These are phyloP conservation scores for Dicyrtoma fusca DNA, from an alignment of 2,888 invertebrate species.

Conservation along the genomic window DNA sequence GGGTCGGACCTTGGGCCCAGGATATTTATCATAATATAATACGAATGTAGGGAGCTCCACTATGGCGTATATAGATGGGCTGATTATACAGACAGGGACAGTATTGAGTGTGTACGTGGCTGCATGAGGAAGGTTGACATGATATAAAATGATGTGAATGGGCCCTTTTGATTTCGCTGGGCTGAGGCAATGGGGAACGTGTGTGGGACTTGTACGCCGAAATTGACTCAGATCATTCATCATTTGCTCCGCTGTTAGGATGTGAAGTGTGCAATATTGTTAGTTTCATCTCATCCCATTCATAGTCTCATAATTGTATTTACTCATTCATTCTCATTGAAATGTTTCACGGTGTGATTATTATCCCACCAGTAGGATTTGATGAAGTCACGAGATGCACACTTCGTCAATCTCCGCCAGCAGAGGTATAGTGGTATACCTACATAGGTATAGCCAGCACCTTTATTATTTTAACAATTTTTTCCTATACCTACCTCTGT, in stretches of 20 bases:
- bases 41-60: too few species aligned
- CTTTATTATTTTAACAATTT: not conserved
- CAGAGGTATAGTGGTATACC: too few species aligned
- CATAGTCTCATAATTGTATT: slow-evolving; percentile 33
- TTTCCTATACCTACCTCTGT: not conserved
- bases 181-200: slow-evolving; percentile 18
- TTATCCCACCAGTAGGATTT: slow-evolving; percentile 29
- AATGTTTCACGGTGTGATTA: slow-evolving; percentile 35
- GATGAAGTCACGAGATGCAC: slow-evolving; percentile 20
- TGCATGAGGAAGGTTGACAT: slow-evolving; percentile 3
- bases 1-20: slow-evolving; percentile 7
- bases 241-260: slow-evolving; percentile 43
- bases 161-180: not conserved
- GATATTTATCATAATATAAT: not conserved
- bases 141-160: slow-evolving; percentile 22
- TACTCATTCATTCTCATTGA: slow-evolving; percentile 26
- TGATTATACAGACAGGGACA: too few species aligned
- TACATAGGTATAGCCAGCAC: not conserved
- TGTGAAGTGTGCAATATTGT: slow-evolving; percentile 55
- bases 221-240: slow-evolving; percentile 48
- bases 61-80: too few species aligned
- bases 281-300: slow-evolving; percentile 42
- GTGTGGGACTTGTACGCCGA: slow-evolving; percentile 35
- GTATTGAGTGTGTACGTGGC: not conserved
- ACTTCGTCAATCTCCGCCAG: too few species aligned